Evolutionary conservation across 2,113 vertebrate genomes (phyloP), one percentile per base, ranked within the genome.

Genomic region (Hylia prasina): DNA sequence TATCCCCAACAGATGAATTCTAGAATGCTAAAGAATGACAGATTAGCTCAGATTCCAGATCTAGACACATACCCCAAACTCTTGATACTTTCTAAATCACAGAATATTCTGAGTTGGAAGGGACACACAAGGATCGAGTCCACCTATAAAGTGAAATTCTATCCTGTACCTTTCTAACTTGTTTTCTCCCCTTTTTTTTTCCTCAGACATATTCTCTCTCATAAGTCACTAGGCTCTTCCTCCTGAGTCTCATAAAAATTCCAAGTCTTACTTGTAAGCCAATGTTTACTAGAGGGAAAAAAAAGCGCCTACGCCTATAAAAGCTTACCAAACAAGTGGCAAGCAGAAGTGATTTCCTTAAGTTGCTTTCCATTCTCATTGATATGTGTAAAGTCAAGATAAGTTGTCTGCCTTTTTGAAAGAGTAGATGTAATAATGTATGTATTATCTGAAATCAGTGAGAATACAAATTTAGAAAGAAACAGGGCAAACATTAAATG

Each of bases 71-170:
- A 51, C 4, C 10, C 23, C 11, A 2, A 12, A 12, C 5, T 50
- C 44, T 4, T 30, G 39, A 54, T 40, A 22, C 11, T 82, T 73
- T 56, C 20, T 50, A 61, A 70, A 60, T n/a, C 18, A 35, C 18
- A 19, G 28, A 89, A 60, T 61, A 53, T 21, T 60, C 35, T 40
- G 39, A 25, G 45, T 60, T 68, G 13, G 24, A 53, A 40, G 30
- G 14, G 30, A 60, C 23, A 23, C 11, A 18, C 23, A 25, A 45
- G 19, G 28, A 51, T 28, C 0, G 0, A 24, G 7, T 24, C 9
- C 15, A 30, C 6, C 11, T 39, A 24, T 20, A 6, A 39, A 17
- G 39, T 4, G 6, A 53, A 68, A 79, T 60, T 39, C 18, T 28
- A 27, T 11, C 20, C 25, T 64, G 25, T 9, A 56, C 5, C 12